Conservation (phyloP, 2,113 vertebrate species). For the Eurypyga helias region DNA sequence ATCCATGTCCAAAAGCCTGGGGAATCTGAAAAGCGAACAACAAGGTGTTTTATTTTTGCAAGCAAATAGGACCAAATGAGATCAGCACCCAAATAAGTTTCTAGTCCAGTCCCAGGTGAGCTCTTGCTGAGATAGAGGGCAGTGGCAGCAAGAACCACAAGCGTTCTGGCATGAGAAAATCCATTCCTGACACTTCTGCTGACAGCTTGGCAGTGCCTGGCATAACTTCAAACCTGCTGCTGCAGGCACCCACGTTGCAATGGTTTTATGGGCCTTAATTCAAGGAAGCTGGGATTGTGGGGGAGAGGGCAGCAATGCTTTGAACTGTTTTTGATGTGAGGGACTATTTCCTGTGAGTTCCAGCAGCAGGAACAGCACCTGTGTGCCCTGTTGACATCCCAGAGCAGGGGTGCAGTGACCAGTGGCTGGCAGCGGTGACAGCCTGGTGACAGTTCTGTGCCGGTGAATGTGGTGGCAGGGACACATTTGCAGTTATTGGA, state of each 20-base stretch:
- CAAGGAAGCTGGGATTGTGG: fast-evolving
- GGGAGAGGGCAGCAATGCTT: neutral
- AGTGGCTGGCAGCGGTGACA: neutral
- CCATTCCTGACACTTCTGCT: neutral
- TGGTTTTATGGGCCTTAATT: neutral
- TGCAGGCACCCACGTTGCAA: fast-evolving
- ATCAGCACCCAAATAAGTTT: neutral
- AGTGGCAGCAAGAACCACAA: neutral
- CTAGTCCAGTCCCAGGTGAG: neutral
- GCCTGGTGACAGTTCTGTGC: neutral
- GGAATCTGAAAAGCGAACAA: neutral
- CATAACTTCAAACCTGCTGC: neutral
- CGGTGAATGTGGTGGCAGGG: fast-evolving
- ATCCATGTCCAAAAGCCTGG: neutral
- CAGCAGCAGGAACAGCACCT: fast-evolving
- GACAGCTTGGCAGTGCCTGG: neutral
- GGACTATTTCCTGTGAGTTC: neutral
- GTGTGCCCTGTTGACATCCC: neutral
- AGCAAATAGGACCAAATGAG: neutral
- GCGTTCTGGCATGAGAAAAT: neutral
- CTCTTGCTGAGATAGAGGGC: neutral
- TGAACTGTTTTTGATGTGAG: neutral
- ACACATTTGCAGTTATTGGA: fast-evolving
- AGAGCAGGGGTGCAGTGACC: fast-evolving
- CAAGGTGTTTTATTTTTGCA: neutral